Percentiles rank a stretch among this genome's conserved stretches.
Conservation (phyloP, 1,140 invertebrate genomes). For the Diabrotica virgifera region DNA sequence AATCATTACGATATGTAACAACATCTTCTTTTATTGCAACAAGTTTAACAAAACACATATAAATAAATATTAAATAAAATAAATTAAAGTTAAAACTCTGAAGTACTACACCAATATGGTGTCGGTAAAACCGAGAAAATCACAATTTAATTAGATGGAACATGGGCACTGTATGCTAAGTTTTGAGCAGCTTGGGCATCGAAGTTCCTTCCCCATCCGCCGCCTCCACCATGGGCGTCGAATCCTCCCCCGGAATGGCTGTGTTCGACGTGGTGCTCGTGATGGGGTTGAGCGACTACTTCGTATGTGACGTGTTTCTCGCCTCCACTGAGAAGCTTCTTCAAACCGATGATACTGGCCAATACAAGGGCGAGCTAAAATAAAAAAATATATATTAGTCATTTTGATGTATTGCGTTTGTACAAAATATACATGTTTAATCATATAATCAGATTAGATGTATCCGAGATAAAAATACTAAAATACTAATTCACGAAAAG, state of each 20-base stretch:
- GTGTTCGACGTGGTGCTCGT: slow-evolving; percentile 50
- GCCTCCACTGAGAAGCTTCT: slow-evolving; percentile 74
- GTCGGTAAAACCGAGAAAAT: slow-evolving; percentile 21
- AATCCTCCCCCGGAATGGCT: slow-evolving; percentile 45
- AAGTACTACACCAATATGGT: slow-evolving; percentile 43
- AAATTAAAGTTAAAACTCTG: slow-evolving; percentile 28
- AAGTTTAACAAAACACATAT: slow-evolving; percentile 11
- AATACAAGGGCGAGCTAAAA: slow-evolving; percentile 67
- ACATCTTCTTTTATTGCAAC: slow-evolving; percentile 17
- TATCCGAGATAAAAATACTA: no score
- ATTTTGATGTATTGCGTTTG: no score
- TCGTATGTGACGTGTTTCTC: slow-evolving; percentile 74
- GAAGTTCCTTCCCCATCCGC: slow-evolving; percentile 49
- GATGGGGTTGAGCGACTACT: slow-evolving; percentile 66
- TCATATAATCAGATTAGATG: no score
- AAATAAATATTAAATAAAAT: slow-evolving; percentile 31
- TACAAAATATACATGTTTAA: no score
- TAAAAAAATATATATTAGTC: slow-evolving; percentile 1
- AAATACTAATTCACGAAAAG: no score
- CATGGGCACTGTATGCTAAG: slow-evolving; percentile 63
- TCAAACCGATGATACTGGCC: slow-evolving; percentile 75
- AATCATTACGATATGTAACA: slow-evolving; percentile 16
- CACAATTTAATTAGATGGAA: slow-evolving; percentile 40
- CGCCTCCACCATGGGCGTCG: slow-evolving; percentile 57
- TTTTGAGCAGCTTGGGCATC: slow-evolving; percentile 55